Percentiles rank a stretch among this genome's conserved stretches.
Evolutionary conservation across 2,888 invertebrate genomes (phyloP).

Genomic region (Artemia sinica): DNA sequence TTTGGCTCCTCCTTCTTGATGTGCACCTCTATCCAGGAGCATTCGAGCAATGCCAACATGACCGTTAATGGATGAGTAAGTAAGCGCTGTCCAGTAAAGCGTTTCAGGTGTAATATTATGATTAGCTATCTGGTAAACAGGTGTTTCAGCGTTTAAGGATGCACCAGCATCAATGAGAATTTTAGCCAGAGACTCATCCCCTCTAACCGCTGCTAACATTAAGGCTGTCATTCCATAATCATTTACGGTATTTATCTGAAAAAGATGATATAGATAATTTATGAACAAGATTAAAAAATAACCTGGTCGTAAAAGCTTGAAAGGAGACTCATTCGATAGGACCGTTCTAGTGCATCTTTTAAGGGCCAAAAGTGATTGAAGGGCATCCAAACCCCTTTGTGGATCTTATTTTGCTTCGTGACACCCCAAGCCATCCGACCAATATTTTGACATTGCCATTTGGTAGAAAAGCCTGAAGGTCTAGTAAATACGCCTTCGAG

Average conservation of each 20-base stretch:
- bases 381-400: too few species aligned
- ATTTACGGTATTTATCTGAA: conserved; percentile 50
- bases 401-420: too few species aligned
- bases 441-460: too few species aligned
- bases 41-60: conserved; percentile 34
- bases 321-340: too few species aligned
- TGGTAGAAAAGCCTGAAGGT: too few species aligned
- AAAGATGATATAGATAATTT: too few species aligned
- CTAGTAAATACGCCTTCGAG: too few species aligned
- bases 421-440: too few species aligned
- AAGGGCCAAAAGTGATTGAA: too few species aligned
- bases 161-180: conserved; percentile 58
- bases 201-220: conserved; percentile 62
- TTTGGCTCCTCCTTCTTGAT: conserved; percentile 68
- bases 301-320: too few species aligned
- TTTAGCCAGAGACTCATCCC: conserved; percentile 57
- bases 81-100: conserved; percentile 71
- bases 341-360: too few species aligned
- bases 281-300: too few species aligned
- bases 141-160: conserved; percentile 63
- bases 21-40: conserved; percentile 58
- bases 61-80: conserved; percentile 49
- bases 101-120: conserved; percentile 41
- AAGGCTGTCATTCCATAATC: conserved; percentile 60
- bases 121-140: conserved; percentile 33